Base-by-base conservation (phyloP, 2,888 invertebrate genomes). In the Noctua pronuba region DNA sequence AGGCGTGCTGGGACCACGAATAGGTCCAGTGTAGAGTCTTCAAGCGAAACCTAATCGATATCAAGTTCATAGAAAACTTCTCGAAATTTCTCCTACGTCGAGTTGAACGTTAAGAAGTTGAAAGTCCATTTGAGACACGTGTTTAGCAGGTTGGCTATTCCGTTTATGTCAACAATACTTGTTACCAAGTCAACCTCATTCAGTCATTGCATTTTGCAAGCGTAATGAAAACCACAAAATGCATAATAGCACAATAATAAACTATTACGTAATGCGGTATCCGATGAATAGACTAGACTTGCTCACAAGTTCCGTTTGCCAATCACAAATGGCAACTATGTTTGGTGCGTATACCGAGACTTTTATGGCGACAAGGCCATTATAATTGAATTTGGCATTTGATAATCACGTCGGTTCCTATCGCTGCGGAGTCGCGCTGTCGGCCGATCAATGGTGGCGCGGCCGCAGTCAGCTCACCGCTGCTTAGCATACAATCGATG, bases 401-500 rank as follows among this genome's bases (percentile, higher is more conserved):
- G 83, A 82, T 89, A 88, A 88, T 88, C 75, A 84, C 79, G 79
- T 77, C 76, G 52, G 79, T 76, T 77, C 67, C 72, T 76, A 73
- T 80, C 75, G 75, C 60, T 21, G 70, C 73, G 67, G 66, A 68
- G 68, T 77, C 73, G 73, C 70, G 38, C 71, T 70, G 77, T 70
- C 80, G 79, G 77, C n/a, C 79, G 86, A 86, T 88, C 84, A 89
- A 88, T 88, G 83, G 80, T 71, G 55, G 75, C 73, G 83, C 75
- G 75, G 79, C 65, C 89, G 86, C 88, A 89, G 89, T 89, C 65
- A 65, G 65, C 41, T 65, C 86, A 90, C 78, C 75, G 84, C 91
- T 93, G 89, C 85, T 96, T 96, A 93, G 94, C 95, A 96, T 96
- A 96, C 96, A 96, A 96, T 95, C 93, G 94, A 81, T 93, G 93